Conservation (phyloP, 2,888 invertebrate species). For the Dromius quadrimaculatus region DNA sequence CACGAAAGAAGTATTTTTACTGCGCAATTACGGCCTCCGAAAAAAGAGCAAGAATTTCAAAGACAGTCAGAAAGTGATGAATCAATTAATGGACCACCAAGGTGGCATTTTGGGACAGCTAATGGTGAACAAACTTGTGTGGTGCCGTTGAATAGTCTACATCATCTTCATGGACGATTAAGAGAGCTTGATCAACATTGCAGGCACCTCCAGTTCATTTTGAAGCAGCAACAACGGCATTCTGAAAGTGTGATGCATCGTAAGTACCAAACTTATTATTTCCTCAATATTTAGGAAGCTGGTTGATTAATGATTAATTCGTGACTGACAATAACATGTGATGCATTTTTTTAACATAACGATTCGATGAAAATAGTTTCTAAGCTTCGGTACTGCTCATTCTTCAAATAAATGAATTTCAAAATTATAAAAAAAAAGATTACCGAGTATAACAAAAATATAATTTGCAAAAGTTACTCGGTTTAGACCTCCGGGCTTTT, state of each 20-base stretch:
- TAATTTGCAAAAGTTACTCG: no score
- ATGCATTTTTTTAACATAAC: no score
- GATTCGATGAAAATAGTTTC: no score
- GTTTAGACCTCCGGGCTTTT: no score
- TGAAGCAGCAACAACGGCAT: conserved; percentile 75
- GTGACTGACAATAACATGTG: no score
- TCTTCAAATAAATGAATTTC: no score
- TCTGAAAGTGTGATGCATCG: conserved; percentile 75
- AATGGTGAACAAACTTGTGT: conserved; percentile 59
- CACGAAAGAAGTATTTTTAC: conserved; percentile 61
- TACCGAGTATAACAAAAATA: no score
- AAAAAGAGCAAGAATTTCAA: conserved; percentile 41
- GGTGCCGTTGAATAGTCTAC: conserved; percentile 61
- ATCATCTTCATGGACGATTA: conserved; percentile 62
- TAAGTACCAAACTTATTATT: conserved; percentile 63
- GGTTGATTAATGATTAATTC: no score
- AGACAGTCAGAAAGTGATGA: conserved; percentile 44
- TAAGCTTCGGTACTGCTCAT: no score
- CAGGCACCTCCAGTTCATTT: conserved; percentile 72
- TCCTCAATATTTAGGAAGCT: no score
- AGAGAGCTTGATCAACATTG: conserved; percentile 73
- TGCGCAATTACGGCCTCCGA: conserved; percentile 30
- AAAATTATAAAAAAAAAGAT: no score
- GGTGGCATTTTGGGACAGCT: conserved; percentile 48
- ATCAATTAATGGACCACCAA: conserved; percentile 29